phyloP scores from a whole-genome alignment of 2,113 vertebrate genomes.

The Acanthochromis polyacanthus region DNA sequence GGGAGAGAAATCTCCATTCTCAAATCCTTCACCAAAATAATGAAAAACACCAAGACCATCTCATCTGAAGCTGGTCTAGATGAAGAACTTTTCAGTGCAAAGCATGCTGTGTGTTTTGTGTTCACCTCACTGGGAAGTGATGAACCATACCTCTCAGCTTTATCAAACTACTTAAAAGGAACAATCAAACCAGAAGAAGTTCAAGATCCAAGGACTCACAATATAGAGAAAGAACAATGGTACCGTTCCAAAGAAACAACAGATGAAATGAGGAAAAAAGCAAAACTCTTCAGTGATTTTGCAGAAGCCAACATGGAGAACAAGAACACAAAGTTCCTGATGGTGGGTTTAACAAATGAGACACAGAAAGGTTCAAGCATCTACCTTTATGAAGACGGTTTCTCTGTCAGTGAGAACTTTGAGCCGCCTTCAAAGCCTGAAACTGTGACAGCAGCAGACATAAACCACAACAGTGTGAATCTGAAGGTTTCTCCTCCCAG shows the following conservation, averaged over 20 bases:
- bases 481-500: conserved; percentile 48
- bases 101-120: conserved; percentile 40
- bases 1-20: conserved; percentile 46
- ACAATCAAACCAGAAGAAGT: not conserved
- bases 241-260: not conserved
- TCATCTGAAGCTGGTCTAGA: not conserved
- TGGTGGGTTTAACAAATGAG: conserved; percentile 22
- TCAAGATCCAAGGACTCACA: not conserved
- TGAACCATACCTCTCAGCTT: not conserved
- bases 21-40: conserved; percentile 26
- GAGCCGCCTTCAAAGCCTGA: conserved; percentile 60
- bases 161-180: not conserved
- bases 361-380: conserved; percentile 11
- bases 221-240: conserved; percentile 12
- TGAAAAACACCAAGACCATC: conserved; percentile 46
- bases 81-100: not conserved
- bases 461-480: conserved; percentile 51
- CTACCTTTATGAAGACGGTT: conserved; percentile 34
- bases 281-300: conserved; percentile 56
- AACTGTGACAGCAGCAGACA: not conserved
- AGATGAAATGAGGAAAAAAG: fast-evolving
- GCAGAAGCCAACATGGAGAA: conserved; percentile 56
- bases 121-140: conserved; percentile 48
- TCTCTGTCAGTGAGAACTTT: conserved; percentile 22
- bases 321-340: conserved; percentile 28